Evolutionary conservation across 2,797 vertebrate species (phyloP).

Genomic region (Coregonus suidteri): DNA sequence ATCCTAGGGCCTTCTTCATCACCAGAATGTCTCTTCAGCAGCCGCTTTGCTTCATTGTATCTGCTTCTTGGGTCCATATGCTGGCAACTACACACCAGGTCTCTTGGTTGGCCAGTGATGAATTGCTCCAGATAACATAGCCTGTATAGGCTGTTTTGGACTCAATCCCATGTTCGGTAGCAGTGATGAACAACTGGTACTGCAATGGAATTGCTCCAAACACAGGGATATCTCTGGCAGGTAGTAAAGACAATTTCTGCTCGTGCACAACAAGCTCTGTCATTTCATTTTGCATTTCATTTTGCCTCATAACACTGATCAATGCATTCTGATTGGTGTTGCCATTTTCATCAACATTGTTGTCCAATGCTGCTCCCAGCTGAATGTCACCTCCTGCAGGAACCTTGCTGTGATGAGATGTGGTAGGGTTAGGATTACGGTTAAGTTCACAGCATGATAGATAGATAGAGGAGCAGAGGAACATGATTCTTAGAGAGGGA

Average conservation of each 20-base stretch:
- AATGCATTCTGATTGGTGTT: background rate
- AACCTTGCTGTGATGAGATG: too few relatives aligned
- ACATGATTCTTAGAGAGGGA: background rate
- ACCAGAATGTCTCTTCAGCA: background rate
- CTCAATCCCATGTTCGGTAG: slow-evolving; percentile 26
- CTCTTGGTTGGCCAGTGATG: slow-evolving; percentile 14
- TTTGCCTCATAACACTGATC: background rate
- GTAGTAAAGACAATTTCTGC: slow-evolving; percentile 4
- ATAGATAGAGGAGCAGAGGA: background rate
- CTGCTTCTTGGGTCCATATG: slow-evolving; percentile 7
- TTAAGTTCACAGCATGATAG: background rate
- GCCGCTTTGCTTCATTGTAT: slow-evolving; percentile 3
- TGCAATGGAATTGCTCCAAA: slow-evolving; percentile 25
- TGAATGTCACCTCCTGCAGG: too few relatives aligned
- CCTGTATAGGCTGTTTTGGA: background rate
- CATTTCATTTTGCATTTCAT: background rate
- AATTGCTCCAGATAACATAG: slow-evolving; percentile 24
- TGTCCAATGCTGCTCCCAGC: too few relatives aligned
- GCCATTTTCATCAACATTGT: background rate
- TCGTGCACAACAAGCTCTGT: slow-evolving; percentile 2
- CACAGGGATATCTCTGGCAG: background rate
- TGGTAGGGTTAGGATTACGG: background rate
- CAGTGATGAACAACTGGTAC: slow-evolving; percentile 29
- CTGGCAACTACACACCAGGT: background rate
- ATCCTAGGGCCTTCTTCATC: slow-evolving; percentile 3